Evolutionary conservation across 2,113 vertebrate genomes (phyloP), one percentile per base, ranked within the genome.

Genomic region (Sciurus niger): DNA sequence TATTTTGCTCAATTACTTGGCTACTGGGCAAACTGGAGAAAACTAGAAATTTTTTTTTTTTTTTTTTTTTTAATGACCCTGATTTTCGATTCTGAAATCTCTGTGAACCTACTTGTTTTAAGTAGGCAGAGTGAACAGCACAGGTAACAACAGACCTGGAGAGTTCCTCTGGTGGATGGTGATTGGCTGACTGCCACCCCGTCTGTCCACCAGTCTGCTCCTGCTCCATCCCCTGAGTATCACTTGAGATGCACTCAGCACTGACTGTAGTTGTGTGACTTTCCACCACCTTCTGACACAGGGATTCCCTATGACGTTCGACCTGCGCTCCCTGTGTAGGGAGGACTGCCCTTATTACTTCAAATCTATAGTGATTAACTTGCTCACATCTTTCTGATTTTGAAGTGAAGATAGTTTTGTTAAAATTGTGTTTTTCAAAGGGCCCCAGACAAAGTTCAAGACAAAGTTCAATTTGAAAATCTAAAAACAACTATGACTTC

Each of bases 401-500:
- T 32, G 40, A 89, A 85, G 20, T 28, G 28, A 79, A 17, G 17
- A 78, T 25, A 79, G 10, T n/a, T 48, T 96, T 51, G 34, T 9
- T 72, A 96, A 84, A 88, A 58, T 24, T 51, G 14, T 76, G 22
- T 2, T 70, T 83, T 86, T 86, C 37, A 83, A 72, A 92, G 16
- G 20, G 34, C 4, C 1, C n/a, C 55, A 53, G 63, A 48, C 24
- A 89, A 82, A 84, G 32, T 73, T 89, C 1, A 92, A 89, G 4
- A 43, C 22, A 94, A 48, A 40, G 34, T 32, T 14, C 77, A 63
- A 67, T 93, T 90, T 78, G 53, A 68, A 91, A 89, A 85, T 84
- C 18, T 40, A 24, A 30, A 60, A 79, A 86, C 13, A 53, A 34
- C 13, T 34, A 17, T 63, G 6, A 9, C 13, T 91, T 91, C 30